Evolutionary conservation across 2,888 invertebrate species (phyloP).

Genomic region (Apotomis capreana): DNA sequence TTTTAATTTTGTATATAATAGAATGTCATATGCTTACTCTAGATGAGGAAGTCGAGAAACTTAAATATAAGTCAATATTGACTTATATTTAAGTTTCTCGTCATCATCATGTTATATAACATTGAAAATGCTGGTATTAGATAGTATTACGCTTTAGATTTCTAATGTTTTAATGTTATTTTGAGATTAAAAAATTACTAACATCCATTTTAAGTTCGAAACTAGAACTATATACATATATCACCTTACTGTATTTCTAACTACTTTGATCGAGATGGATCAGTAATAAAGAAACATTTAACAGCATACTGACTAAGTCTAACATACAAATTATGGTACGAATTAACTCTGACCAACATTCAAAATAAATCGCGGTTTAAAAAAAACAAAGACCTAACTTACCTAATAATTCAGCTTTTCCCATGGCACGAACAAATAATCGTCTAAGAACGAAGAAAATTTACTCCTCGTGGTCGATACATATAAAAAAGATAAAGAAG

Average conservation of each 20-base stretch:
- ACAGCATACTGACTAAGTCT: not conserved
- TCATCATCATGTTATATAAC: no score
- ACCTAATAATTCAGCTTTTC: no score
- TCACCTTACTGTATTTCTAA: not conserved
- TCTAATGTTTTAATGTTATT: not conserved
- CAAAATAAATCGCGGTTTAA: not conserved
- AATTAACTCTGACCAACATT: not conserved
- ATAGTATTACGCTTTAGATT: no score
- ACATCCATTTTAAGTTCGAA: conserved; percentile 1
- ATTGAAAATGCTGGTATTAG: not conserved
- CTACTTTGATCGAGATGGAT: not conserved
- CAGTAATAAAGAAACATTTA: not conserved
- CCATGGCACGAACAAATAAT: no score
- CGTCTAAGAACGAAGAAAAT: no score
- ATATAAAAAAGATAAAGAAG: no score
- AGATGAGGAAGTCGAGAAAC: not conserved
- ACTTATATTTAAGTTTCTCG: no score
- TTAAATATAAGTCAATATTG: not conserved
- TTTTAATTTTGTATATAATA: no score
- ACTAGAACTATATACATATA: not conserved
- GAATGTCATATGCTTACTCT: not conserved
- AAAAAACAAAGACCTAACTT: not conserved
- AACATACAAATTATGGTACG: not conserved
- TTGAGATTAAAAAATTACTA: conserved; percentile 5
- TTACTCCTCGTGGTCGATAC: no score